Percentiles rank a stretch among this genome's conserved stretches.
Conservation (phyloP, 1,140 invertebrate genomes). For the Leptonema lineaticorne region DNA sequence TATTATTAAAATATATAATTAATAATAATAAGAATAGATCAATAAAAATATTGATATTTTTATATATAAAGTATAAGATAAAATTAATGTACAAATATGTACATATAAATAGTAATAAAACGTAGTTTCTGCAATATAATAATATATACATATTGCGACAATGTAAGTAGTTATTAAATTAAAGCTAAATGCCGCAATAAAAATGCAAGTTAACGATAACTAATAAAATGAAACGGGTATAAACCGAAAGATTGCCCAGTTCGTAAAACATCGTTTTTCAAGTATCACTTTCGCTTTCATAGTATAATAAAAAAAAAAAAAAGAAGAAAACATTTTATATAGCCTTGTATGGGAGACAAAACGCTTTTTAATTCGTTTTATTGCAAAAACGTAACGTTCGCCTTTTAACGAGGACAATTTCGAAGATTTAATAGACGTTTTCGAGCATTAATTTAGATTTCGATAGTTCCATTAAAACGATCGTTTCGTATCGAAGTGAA, state of each 20-base stretch:
- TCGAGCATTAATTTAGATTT: not conserved
- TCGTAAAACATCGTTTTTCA: not conserved
- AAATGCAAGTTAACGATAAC: not conserved
- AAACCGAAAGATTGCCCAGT: no score
- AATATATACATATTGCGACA: no score
- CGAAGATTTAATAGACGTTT: not conserved
- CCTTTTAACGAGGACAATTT: not conserved
- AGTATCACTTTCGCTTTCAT: not conserved
- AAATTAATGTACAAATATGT: not conserved
- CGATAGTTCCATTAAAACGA: no score
- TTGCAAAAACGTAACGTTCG: not conserved
- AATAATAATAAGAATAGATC: no score
- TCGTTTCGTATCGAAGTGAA: no score
- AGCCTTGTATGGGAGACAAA: not conserved
- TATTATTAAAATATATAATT: no score
- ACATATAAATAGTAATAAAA: not conserved
- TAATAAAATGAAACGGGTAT: not conserved
- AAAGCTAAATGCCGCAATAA: not conserved
- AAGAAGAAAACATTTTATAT: no score
- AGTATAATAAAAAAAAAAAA: constrained; percentile 8
- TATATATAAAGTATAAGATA: no score
- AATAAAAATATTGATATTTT: no score
- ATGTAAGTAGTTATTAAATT: no score
- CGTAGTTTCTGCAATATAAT: not conserved
- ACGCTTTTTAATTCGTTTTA: not conserved